These are phyloP conservation scores for Catamblyrhynchus diadema DNA, from an alignment of 2,797 vertebrate species.

Conservation along the genomic window DNA sequence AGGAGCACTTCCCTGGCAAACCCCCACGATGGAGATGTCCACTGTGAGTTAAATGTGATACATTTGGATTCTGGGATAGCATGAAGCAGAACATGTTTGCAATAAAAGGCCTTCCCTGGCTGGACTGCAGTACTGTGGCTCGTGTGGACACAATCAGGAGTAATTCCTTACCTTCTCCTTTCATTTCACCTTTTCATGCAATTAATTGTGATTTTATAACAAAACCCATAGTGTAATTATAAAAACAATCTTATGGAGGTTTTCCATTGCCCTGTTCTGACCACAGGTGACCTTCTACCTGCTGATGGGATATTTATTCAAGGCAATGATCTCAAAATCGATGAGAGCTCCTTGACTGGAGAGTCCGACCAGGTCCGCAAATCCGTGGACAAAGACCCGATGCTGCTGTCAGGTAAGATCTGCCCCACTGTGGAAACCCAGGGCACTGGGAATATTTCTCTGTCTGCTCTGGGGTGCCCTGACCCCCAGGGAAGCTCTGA, in stretches of 20 bases:
- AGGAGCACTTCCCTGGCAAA: background rate
- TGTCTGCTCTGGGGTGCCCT: background rate
- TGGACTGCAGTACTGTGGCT: rapidly evolving
- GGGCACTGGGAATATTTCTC: background rate
- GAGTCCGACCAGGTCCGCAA: slow-evolving; percentile 98
- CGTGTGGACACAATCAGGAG: rapidly evolving
- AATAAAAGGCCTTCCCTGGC: background rate
- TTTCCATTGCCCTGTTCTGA: background rate
- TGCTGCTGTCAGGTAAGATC: slow-evolving; percentile 92
- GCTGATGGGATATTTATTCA: slow-evolving; percentile 94
- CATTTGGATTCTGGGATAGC: background rate
- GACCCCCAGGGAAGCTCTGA: background rate
- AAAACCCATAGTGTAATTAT: background rate
- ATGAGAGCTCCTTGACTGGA: slow-evolving; percentile 96
- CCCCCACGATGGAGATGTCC: background rate
- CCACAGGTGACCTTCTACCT: slow-evolving; percentile 92
- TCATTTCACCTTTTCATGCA: background rate
- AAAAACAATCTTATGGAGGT: background rate
- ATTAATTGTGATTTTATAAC: background rate
- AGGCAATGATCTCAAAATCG: slow-evolving; percentile 96
- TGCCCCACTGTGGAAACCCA: background rate
- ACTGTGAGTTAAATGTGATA: rapidly evolving
- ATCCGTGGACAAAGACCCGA: slow-evolving; percentile 91
- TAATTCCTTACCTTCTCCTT: background rate
- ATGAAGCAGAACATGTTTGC: background rate